Evolutionary conservation across 2,797 vertebrate species (phyloP).

Genomic region (Alosa sapidissima): DNA sequence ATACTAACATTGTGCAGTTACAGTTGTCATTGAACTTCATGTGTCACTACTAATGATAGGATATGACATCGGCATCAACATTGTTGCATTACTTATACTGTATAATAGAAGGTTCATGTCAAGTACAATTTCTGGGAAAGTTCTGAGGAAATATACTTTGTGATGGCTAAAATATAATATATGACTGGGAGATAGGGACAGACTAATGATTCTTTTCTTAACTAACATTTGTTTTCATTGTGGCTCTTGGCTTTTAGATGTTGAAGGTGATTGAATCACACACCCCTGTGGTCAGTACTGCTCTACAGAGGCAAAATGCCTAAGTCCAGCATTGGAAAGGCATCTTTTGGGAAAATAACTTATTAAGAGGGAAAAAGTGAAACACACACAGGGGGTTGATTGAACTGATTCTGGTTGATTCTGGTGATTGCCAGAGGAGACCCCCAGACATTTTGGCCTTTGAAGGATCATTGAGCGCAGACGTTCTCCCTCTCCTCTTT

Average conservation of each 20-base stretch:
- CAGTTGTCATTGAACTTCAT: no score
- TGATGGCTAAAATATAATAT: neutral
- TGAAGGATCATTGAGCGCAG: conserved; percentile 32
- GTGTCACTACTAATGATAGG: neutral
- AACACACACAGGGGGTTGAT: conserved; percentile 7
- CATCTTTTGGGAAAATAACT: conserved; percentile 11
- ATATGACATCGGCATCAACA: neutral
- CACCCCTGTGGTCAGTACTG: neutral
- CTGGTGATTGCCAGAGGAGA: conserved; percentile 32
- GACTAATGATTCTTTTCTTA: neutral
- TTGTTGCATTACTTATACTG: neutral
- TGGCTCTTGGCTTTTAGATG: neutral
- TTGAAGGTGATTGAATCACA: neutral
- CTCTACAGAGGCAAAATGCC: neutral
- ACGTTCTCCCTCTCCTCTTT: conserved; percentile 21
- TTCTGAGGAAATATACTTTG: neutral
- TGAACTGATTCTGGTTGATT: neutral
- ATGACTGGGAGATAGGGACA: neutral
- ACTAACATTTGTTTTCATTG: neutral
- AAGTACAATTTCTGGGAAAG: neutral
- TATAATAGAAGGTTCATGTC: neutral
- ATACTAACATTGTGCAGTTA: no score
- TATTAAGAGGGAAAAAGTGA: neutral
- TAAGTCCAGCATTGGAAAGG: neutral
- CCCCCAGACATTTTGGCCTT: conserved; percentile 12